Evolutionary conservation across 2,888 invertebrate species (phyloP).

Genomic region (Dynastes tityus): DNA sequence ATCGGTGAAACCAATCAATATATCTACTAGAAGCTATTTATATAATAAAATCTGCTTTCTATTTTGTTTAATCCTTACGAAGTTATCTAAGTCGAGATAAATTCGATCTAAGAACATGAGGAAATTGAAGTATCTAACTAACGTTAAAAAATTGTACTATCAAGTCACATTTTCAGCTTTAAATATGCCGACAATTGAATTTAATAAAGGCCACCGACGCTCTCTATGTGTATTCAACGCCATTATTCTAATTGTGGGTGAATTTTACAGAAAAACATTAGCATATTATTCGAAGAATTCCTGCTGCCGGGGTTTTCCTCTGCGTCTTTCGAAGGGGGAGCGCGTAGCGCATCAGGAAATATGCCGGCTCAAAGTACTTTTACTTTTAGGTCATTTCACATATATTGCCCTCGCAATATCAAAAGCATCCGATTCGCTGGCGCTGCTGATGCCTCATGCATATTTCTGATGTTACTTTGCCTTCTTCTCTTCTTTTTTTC

Average conservation of each 20-base stretch:
- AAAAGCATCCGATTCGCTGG: conserved; percentile 30
- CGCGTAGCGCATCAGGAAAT: neutral
- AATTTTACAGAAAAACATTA: conserved; percentile 29
- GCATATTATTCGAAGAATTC: conserved; percentile 39
- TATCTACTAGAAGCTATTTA: no score
- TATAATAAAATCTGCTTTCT: no score
- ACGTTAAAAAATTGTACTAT: no score
- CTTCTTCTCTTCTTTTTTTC: neutral
- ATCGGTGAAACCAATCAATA: no score
- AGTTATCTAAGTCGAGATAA: no score
- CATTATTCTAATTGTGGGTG: conserved; percentile 27
- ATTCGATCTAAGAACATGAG: no score
- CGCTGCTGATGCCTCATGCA: conserved; percentile 28
- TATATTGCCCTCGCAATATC: conserved; percentile 41
- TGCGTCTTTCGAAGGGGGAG: neutral
- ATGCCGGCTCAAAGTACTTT: conserved; percentile 27
- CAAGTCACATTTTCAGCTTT: no score
- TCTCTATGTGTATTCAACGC: neutral
- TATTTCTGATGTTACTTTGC: conserved; percentile 43
- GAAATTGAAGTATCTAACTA: no score
- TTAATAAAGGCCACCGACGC: no score
- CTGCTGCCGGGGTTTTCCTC: neutral
- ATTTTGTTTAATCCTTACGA: no score
- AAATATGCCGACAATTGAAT: no score
- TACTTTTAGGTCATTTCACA: conserved; percentile 42